Evolutionary conservation across 1,140 invertebrate genomes (phyloP).

Genomic region (Diuraphis noxia): DNA sequence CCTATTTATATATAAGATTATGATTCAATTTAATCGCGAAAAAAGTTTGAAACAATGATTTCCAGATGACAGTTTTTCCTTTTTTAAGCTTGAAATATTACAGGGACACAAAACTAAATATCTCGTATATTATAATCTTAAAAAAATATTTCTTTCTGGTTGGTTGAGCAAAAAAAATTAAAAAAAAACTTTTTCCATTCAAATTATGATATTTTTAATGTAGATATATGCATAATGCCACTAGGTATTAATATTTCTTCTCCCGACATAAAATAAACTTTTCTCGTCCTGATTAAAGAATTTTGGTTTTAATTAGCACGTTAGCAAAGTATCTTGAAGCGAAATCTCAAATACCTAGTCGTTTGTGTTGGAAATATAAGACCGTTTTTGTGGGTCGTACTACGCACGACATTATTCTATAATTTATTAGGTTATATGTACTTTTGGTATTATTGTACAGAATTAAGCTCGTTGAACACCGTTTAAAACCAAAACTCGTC

Average conservation of each 20-base stretch:
- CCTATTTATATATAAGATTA: not conserved
- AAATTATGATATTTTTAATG: not conserved
- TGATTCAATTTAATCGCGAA: not conserved
- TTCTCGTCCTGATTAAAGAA: not conserved
- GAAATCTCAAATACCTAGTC: not conserved
- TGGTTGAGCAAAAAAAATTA: not conserved
- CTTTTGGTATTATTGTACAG: not conserved
- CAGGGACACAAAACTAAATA: not conserved
- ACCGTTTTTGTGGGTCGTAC: not conserved
- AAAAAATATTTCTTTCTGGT: not conserved
- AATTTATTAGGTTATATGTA: not conserved
- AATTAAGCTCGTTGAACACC: not conserved
- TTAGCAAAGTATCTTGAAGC: not conserved
- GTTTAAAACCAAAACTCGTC: not conserved
- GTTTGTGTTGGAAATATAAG: not conserved
- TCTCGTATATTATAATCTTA: not conserved
- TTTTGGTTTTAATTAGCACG: not conserved
- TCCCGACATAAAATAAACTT: not conserved
- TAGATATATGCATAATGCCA: not conserved
- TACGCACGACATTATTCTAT: not conserved
- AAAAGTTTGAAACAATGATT: slow-evolving; percentile 15
- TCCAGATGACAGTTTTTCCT: not conserved
- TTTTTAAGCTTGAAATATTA: not conserved
- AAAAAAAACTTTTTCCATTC: not conserved
- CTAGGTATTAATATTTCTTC: not conserved